Evolutionary conservation across 2,113 vertebrate genomes (phyloP).

Genomic region (Gadus chalcogrammus): DNA sequence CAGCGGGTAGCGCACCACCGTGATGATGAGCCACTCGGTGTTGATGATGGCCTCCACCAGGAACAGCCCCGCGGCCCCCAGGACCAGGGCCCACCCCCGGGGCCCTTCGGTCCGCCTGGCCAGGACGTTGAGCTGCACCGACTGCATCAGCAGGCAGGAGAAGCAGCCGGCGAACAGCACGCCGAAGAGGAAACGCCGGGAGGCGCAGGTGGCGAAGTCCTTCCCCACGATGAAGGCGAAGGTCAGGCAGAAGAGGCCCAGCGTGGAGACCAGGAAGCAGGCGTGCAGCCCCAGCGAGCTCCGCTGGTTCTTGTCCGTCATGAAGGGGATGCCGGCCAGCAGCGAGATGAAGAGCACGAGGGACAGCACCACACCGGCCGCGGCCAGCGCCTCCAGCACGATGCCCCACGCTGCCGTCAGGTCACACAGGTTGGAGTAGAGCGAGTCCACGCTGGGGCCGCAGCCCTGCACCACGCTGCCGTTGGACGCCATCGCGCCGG

Average conservation of each 20-base stretch:
- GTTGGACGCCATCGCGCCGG: slow-evolving; percentile 42
- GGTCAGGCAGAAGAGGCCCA: slow-evolving; percentile 87
- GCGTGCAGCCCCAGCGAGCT: slow-evolving; percentile 77
- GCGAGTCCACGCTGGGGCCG: slow-evolving; percentile 68
- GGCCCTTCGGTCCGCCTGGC: slow-evolving; percentile 68
- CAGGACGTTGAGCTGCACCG: slow-evolving; percentile 80
- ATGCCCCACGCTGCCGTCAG: slow-evolving; percentile 82
- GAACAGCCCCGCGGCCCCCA: slow-evolving; percentile 74
- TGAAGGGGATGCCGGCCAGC: slow-evolving; percentile 86
- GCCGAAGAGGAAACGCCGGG: slow-evolving; percentile 89
- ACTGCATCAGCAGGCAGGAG: slow-evolving; percentile 82
- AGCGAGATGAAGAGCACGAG: slow-evolving; percentile 83
- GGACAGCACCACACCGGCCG: slow-evolving; percentile 73
- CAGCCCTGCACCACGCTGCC: slow-evolving; percentile 72
- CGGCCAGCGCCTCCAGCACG: slow-evolving; percentile 82
- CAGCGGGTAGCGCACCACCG: slow-evolving; percentile 65
- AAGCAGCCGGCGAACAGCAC: slow-evolving; percentile 90
- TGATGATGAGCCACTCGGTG: slow-evolving; percentile 91
- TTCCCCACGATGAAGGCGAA: slow-evolving; percentile 87
- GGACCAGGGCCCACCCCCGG: slow-evolving; percentile 72
- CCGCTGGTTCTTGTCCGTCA: slow-evolving; percentile 71
- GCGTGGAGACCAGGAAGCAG: slow-evolving; percentile 78
- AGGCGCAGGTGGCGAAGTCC: slow-evolving; percentile 85
- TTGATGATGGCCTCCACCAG: slow-evolving; percentile 92
- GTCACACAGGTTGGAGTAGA: slow-evolving; percentile 92